Base-by-base conservation (phyloP, 2,113 vertebrate genomes). In the Pica pica region DNA sequence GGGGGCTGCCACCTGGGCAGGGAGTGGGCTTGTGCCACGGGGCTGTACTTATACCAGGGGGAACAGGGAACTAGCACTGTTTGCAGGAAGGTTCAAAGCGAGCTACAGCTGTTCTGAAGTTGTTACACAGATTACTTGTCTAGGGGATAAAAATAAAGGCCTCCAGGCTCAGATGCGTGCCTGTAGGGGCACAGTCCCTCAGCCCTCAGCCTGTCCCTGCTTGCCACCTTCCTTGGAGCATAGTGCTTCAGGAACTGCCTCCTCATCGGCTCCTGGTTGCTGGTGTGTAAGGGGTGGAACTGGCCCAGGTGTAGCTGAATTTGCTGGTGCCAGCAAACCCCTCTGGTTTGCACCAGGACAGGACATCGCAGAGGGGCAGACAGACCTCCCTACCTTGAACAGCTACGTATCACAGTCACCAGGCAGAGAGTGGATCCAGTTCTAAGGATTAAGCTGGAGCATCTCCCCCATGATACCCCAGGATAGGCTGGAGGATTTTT, bases 231-330 rank as follows among this genome's bases (percentile, higher is more conserved):
- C 33, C 27, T 41, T 2, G 4, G 61, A 59, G 30, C 0, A 2
- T 1, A 39, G 53, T 21, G 16, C 46, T 80, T 59, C 65, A 41
- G 57, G 35, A 82, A 6, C 47, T 64, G 56, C 37, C 37, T 65
- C 16, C 35, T 78, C 52, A 4, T 37, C 3, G 0, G 21, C n/a
- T 80, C 50, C 23, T 1, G 0, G 19, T 22, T 0, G 0, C 27
- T 53, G 44, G 8, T 9, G 41, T 59, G 47, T 14, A 42, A 84
- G 56, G 47, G 11, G 24, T 23, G 3, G 11, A 82, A 76, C 5
- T 23, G 73, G 20, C 20, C 28, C 37, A 39, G 28, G 13, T 1
- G 2, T 26, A 18, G 61, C n/a, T 65, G 27, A 82, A 42, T 39
- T 27, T 65, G 39, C 23, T 84, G 16, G 14, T 6, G 11, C 26